Percentiles rank a stretch among this genome's conserved stretches.
Conservation (phyloP, 2,113 vertebrate genomes). For the Bos javanicus region DNA sequence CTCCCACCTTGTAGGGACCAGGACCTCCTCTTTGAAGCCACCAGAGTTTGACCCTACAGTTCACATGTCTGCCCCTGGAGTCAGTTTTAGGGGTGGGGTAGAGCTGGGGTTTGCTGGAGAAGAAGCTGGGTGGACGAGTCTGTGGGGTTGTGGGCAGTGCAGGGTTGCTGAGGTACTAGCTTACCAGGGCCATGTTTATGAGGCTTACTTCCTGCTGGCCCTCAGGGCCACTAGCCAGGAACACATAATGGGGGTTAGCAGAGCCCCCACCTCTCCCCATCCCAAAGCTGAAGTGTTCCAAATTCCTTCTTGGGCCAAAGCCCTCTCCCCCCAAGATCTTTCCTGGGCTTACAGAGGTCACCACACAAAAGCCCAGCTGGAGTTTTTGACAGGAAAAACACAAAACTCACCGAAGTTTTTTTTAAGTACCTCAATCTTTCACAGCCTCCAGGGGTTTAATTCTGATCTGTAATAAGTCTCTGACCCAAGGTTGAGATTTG, state of each 20-base stretch:
- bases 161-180: not conserved
- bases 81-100: not conserved
- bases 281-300: conserved; percentile 62
- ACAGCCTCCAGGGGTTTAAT: conserved; percentile 66
- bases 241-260: conserved; percentile 53
- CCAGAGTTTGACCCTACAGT: not conserved
- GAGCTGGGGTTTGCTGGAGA: not conserved
- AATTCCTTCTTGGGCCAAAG: conserved; percentile 56
- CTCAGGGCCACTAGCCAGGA: conserved; percentile 50
- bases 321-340: conserved; percentile 34
- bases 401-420: conserved; percentile 56
- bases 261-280: conserved; percentile 35
- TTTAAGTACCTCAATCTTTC: conserved; percentile 62
- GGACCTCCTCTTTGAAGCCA: not conserved
- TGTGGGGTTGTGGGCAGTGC: not conserved
- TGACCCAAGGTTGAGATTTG: conserved; percentile 62
- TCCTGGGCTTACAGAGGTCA: conserved; percentile 53
- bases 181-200: conserved; percentile 45
- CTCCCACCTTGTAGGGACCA: not conserved
- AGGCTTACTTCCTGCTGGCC: conserved; percentile 55
- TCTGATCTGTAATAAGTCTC: conserved; percentile 70
- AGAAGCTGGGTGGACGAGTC: not conserved
- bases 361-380: conserved; percentile 71
- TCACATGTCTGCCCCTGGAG: not conserved
- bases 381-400: conserved; percentile 68